A percentile compares a stretch with the other conserved stretches of the same genome.
These are phyloP conservation scores for Zaprionus obscuricornis DNA, from an alignment of 2,888 invertebrate genomes.

Conservation along the genomic window DNA sequence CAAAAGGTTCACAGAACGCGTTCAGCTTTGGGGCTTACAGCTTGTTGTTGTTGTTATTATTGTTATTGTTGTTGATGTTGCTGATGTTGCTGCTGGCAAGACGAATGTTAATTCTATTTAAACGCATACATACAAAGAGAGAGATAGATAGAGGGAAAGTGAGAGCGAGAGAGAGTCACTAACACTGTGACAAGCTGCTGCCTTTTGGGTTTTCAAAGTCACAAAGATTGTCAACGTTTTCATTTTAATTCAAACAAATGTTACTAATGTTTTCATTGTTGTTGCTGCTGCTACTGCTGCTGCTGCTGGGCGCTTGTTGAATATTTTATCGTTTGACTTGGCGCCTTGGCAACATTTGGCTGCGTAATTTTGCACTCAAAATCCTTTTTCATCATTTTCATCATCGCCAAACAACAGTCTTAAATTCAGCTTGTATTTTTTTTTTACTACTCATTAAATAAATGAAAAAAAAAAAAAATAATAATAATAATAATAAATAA, in stretches of 20 bases:
- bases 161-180: conserved; percentile 6
- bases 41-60: conserved; percentile 4
- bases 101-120: conserved; percentile 78
- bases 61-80: conserved; percentile 28
- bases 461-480: conserved; percentile 12
- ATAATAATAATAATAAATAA: too few relatives aligned
- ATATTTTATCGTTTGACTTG: conserved; percentile 77
- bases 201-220: conserved; percentile 68
- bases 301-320: conserved; percentile 66
- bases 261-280: conserved; percentile 73
- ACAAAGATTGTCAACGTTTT: conserved; percentile 75
- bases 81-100: conserved; percentile 51
- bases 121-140: conserved; percentile 41
- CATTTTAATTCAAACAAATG: conserved; percentile 79
- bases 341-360: conserved; percentile 74
- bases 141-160: conserved; percentile 4
- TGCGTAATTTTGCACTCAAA: conserved; percentile 61
- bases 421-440: conserved; percentile 16
- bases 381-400: conserved; percentile 62
- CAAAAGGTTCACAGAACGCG: conserved; percentile 59
- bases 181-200: conserved; percentile 38
- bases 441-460: conserved; percentile 35
- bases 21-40: conserved; percentile 51
- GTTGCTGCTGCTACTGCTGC: conserved; percentile 26
- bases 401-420: conserved; percentile 10